phyloP scores from a whole-genome alignment of 37 sponge, comb jelly and placozoan species.

The Diacarnus erythraeanus region DNA sequence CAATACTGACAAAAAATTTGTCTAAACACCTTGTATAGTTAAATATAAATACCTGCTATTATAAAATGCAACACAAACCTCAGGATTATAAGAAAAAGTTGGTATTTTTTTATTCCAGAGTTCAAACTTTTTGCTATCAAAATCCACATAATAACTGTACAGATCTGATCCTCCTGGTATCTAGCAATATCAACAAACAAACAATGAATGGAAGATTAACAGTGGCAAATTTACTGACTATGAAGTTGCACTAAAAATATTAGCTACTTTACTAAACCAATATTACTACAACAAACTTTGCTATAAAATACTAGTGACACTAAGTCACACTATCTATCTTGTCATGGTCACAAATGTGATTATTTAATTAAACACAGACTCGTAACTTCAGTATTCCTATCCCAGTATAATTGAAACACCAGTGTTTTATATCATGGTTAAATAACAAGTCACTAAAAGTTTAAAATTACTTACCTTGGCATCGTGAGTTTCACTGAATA shows the following conservation, averaged over 20 bases:
- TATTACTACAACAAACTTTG: no score
- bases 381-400: no score
- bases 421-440: neutral
- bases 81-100: constrained; percentile 73
- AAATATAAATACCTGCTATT: no score
- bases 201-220: neutral
- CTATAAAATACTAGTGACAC: neutral
- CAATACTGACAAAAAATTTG: no score
- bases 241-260: no score
- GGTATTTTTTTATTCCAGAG: constrained; percentile 95
- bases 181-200: constrained; percentile 38
- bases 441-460: neutral
- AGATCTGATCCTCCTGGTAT: constrained; percentile 91
- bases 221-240: no score
- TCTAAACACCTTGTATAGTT: no score
- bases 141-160: constrained; percentile 91
- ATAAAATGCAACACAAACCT: no score
- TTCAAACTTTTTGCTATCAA: constrained; percentile 75
- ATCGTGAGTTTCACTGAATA: constrained; percentile 85
- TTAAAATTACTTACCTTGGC: constrained; percentile 70
- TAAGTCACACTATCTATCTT: no score
- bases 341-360: no score
- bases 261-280: no score
- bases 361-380: no score
- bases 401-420: neutral